Conservation (phyloP, 2,797 vertebrate genomes). For the Catharus ustulatus region DNA sequence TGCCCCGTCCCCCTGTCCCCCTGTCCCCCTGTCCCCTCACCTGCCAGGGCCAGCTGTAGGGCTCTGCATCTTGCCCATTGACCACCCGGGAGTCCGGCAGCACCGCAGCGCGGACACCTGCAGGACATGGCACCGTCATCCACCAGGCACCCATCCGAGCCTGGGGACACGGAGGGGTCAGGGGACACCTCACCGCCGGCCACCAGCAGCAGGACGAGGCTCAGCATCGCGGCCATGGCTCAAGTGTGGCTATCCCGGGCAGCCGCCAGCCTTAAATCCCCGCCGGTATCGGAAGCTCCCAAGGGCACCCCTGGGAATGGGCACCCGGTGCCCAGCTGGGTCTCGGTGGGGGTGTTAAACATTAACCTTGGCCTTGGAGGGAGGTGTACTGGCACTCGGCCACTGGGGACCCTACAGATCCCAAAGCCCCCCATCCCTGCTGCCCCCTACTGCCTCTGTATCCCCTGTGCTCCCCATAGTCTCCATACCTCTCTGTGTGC, state of each 20-base stretch:
- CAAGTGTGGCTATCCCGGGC: rapidly evolving
- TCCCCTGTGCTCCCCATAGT: no score
- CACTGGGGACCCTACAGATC: not conserved
- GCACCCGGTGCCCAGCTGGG: not conserved
- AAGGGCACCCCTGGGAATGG: slow-evolving; percentile 13
- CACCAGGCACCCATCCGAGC: no score
- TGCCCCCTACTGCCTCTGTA: no score
- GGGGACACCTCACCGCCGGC: not conserved
- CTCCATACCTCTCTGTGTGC: not conserved
- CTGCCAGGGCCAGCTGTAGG: slow-evolving; percentile 86
- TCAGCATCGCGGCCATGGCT: not conserved
- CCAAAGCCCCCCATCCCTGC: not conserved
- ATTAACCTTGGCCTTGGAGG: not conserved
- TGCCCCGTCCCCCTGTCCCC: rapidly evolving
- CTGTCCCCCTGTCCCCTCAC: slow-evolving; percentile 27
- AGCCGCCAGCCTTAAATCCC: not conserved
- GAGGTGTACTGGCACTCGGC: not conserved
- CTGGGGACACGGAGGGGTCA: not conserved
- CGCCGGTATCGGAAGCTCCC: not conserved
- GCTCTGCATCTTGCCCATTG: not conserved
- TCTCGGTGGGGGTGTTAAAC: not conserved
- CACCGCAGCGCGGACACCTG: not conserved
- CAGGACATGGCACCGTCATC: not conserved
- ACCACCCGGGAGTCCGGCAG: not conserved
- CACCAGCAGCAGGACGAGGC: not conserved